These are phyloP conservation scores for Margaritifera margaritifera DNA, from an alignment of 2,888 invertebrate species.

Conservation along the genomic window DNA sequence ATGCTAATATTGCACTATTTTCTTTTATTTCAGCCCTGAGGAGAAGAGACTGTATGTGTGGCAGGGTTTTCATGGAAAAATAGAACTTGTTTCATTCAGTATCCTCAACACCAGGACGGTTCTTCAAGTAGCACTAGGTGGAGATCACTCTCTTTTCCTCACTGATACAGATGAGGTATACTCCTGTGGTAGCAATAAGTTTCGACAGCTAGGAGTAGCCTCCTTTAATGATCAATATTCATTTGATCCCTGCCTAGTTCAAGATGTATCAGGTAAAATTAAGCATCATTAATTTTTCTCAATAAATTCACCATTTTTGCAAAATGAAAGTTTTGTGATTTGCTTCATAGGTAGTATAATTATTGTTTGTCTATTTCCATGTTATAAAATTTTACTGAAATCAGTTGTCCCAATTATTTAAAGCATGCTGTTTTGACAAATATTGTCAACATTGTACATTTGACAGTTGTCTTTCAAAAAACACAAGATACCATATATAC, in stretches of 20 bases:
- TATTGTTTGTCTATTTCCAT: too few species aligned
- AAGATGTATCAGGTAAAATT: constrained; percentile 47
- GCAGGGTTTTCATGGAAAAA: constrained; percentile 58
- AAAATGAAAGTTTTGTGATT: too few species aligned
- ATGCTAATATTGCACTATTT: not conserved
- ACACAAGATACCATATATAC: too few species aligned
- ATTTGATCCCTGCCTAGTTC: constrained; percentile 54
- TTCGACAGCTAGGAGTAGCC: constrained; percentile 68
- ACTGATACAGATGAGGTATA: constrained; percentile 61
- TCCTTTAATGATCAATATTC: constrained; percentile 35
- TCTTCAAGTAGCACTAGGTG: constrained; percentile 57
- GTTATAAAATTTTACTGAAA: too few species aligned
- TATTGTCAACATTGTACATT: too few species aligned
- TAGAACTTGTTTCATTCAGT: constrained; percentile 50
- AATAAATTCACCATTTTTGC: not conserved
- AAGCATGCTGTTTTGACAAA: too few species aligned
- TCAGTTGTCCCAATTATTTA: too few species aligned
- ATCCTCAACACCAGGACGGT: constrained; percentile 47
- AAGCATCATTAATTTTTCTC: not conserved
- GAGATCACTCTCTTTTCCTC: constrained; percentile 63
- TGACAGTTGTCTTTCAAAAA: too few species aligned
- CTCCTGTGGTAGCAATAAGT: constrained; percentile 63
- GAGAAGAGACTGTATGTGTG: constrained; percentile 52
- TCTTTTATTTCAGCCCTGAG: constrained; percentile 36
- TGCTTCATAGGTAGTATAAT: too few species aligned